Percentiles rank a stretch among this genome's conserved stretches.
phyloP scores from a whole-genome alignment of 2,797 vertebrate genomes.

The Coluber constrictor region DNA sequence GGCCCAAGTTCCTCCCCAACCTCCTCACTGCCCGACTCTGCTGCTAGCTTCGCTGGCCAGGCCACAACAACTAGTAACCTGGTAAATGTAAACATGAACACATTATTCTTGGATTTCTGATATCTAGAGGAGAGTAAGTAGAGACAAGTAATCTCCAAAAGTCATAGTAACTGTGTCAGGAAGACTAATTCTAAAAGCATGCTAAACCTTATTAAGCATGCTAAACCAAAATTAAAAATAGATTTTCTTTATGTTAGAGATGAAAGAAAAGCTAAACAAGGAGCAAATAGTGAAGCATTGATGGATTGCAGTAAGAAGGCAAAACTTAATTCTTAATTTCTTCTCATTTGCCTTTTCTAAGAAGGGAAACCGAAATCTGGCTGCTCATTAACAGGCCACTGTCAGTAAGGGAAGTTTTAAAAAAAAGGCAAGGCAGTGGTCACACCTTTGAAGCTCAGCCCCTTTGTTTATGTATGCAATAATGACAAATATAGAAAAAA shows the following conservation, averaged over 20 bases:
- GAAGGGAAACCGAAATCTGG: not conserved
- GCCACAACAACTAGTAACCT: not conserved
- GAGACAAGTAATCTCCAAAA: not conserved
- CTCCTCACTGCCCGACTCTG: too few relatives aligned
- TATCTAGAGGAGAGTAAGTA: not conserved
- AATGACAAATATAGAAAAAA: not conserved
- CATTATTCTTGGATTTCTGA: not conserved
- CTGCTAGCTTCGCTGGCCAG: too few relatives aligned
- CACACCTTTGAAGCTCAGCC: not conserved
- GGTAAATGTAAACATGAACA: not conserved
- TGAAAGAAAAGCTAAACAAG: not conserved
- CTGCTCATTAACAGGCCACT: not conserved
- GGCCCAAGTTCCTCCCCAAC: too few relatives aligned
- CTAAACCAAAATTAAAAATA: not conserved
- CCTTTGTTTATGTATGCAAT: not conserved
- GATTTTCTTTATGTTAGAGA: not conserved
- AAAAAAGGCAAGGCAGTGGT: not conserved
- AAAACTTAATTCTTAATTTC: not conserved
- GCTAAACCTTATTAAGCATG: not conserved
- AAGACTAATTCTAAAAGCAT: not conserved
- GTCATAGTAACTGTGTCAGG: not conserved
- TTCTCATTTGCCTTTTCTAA: not conserved
- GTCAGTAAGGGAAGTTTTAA: not conserved
- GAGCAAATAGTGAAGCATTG: not conserved
- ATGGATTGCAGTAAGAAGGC: not conserved